phyloP scores from a whole-genome alignment of 2,888 invertebrate species.

The Nematopogon swammerdamellus region DNA sequence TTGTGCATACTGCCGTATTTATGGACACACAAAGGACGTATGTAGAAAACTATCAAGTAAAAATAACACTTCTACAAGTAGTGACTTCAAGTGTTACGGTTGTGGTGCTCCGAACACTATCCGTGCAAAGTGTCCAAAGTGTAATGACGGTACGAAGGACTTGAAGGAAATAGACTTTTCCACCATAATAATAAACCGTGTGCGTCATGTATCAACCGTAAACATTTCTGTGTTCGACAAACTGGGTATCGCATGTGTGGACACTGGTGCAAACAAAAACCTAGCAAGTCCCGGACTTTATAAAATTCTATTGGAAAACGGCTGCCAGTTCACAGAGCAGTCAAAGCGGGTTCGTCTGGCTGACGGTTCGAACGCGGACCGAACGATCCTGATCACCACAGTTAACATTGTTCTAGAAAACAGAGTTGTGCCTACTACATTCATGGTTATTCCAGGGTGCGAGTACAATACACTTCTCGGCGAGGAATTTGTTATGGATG shows the following conservation, averaged over 20 bases:
- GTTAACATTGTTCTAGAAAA: not conserved
- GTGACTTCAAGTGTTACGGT: not conserved
- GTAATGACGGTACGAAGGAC: not conserved
- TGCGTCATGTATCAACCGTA: not conserved
- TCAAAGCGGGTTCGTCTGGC: not conserved
- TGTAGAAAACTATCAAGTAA: constrained; percentile 2
- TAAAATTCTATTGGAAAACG: not conserved
- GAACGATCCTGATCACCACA: not conserved
- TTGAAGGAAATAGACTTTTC: not conserved
- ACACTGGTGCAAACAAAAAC: not conserved
- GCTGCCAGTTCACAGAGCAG: not conserved
- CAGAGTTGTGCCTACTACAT: constrained; percentile 6
- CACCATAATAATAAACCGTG: not conserved
- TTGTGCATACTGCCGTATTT: constrained; percentile 6
- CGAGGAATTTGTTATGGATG: constrained; percentile 9
- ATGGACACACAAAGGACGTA: constrained; percentile 4
- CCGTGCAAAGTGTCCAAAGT: not conserved
- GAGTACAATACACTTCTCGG: constrained; percentile 9
- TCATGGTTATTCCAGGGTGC: constrained; percentile 10
- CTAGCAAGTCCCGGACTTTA: not conserved
- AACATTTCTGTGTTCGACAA: not conserved
- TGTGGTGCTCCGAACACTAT: not conserved
- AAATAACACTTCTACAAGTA: not conserved
- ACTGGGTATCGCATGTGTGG: not conserved
- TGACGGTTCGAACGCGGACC: not conserved